Percentiles rank a stretch among this genome's conserved stretches.
Evolutionary conservation across 2,113 vertebrate genomes (phyloP).

Genomic region (Myrmophylax atrothorax): DNA sequence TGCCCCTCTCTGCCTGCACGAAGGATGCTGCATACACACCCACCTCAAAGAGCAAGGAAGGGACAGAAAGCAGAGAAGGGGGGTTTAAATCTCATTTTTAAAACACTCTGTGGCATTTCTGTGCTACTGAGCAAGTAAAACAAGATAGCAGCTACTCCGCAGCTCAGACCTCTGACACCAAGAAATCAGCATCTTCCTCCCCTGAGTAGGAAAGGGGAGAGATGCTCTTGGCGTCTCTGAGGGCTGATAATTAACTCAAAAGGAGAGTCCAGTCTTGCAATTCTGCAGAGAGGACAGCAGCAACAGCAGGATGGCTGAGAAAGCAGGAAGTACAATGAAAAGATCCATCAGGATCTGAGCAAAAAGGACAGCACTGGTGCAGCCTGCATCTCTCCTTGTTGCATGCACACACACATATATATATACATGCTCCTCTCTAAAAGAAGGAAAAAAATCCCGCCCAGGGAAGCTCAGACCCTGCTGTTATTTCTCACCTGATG

Average conservation of each 20-base stretch:
- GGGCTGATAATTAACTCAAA: neutral
- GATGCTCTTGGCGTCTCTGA: neutral
- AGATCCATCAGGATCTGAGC: neutral
- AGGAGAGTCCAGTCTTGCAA: neutral
- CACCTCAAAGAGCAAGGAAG: neutral
- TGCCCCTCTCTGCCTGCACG: neutral
- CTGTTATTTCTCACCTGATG: constrained; percentile 67
- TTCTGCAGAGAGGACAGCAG: neutral
- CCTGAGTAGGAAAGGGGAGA: neutral
- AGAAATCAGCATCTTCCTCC: neutral
- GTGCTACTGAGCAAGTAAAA: neutral
- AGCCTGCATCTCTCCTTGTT: neutral
- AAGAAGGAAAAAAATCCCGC: neutral
- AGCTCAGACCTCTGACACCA: neutral
- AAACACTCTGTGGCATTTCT: neutral
- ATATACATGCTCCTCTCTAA: neutral
- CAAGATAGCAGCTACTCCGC: neutral
- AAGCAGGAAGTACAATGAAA: neutral
- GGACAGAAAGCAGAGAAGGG: neutral
- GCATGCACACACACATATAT: too few relatives aligned
- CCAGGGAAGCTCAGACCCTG: neutral
- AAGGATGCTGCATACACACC: neutral
- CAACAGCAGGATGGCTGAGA: neutral
- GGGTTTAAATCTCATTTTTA: neutral
- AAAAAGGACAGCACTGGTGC: neutral